Conservation (phyloP, 2,113 vertebrate genomes). For the Aegithalos caudatus region DNA sequence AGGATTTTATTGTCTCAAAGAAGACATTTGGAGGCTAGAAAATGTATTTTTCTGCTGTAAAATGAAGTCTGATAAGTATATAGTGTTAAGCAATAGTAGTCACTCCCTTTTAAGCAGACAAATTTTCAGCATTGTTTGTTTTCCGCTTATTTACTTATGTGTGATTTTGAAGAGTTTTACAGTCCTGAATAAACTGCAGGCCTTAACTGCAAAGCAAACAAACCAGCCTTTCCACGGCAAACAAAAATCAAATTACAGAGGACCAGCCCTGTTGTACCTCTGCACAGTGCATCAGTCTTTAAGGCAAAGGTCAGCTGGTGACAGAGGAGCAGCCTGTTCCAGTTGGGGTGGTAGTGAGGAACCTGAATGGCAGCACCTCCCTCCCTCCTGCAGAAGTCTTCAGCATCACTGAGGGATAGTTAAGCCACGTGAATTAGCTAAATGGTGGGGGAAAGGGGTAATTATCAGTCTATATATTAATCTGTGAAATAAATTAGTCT, state of each 20-base stretch:
- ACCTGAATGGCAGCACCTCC: slow-evolving; percentile 20
- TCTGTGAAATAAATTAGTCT: neutral
- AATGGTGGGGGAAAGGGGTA: neutral
- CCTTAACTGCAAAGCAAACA: slow-evolving; percentile 41
- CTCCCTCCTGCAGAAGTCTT: neutral
- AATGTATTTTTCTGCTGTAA: neutral
- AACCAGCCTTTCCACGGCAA: slow-evolving; percentile 17
- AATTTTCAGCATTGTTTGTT: slow-evolving; percentile 24
- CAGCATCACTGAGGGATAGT: neutral
- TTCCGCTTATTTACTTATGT: slow-evolving; percentile 15
- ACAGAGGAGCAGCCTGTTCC: neutral
- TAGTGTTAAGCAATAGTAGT: neutral
- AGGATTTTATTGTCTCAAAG: neutral
- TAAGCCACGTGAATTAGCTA: neutral
- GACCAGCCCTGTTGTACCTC: neutral
- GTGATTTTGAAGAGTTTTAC: slow-evolving; percentile 39
- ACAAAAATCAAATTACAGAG: slow-evolving; percentile 43
- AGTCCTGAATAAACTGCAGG: neutral
- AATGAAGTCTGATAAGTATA: neutral
- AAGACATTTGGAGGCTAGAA: neutral
- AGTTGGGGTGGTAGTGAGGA: neutral
- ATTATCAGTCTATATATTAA: neutral
- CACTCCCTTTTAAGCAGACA: neutral
- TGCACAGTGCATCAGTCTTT: neutral
- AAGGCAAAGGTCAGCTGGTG: slow-evolving; percentile 42